These are phyloP conservation scores for Zeuzera pyrina DNA, from an alignment of 2,888 invertebrate genomes.

Conservation along the genomic window DNA sequence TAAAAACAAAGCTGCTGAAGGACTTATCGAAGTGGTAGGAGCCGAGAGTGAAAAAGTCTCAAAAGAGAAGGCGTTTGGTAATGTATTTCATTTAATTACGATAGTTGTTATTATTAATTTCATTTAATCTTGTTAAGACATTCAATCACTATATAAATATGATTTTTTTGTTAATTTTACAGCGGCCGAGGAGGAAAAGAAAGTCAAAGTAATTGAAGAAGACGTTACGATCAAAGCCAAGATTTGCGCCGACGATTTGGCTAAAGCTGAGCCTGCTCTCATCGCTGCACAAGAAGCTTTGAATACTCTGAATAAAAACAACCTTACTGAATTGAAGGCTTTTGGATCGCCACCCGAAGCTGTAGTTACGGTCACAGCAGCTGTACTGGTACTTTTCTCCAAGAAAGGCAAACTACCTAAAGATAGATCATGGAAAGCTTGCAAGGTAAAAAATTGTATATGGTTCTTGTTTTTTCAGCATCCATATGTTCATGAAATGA, in stretches of 20 bases:
- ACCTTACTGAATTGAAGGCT: slow-evolving; percentile 94
- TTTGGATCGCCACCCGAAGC: slow-evolving; percentile 93
- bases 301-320: slow-evolving; percentile 93
- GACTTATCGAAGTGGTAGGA: slow-evolving; percentile 87
- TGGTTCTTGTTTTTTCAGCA: neutral
- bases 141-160: neutral
- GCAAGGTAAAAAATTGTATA: slow-evolving; percentile 70
- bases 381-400: slow-evolving; percentile 89
- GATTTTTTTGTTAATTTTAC: slow-evolving; percentile 8
- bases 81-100: slow-evolving; percentile 9
- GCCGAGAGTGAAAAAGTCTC: slow-evolving; percentile 94
- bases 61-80: slow-evolving; percentile 86
- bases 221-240: slow-evolving; percentile 88
- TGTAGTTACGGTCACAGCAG: slow-evolving; percentile 89
- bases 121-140: neutral
- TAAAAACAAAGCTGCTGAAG: slow-evolving; percentile 93
- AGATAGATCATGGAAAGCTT: slow-evolving; percentile 93
- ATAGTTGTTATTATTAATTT: neutral
- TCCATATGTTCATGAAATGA: neutral
- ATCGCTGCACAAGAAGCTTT: slow-evolving; percentile 91
- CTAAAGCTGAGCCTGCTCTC: slow-evolving; percentile 92
- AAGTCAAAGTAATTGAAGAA: slow-evolving; percentile 91
- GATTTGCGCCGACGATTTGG: slow-evolving; percentile 90
- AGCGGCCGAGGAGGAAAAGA: slow-evolving; percentile 89
- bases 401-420: slow-evolving; percentile 89